phyloP scores from a whole-genome alignment of 2,797 vertebrate species.

The Acrocephalus scirpaceus region DNA sequence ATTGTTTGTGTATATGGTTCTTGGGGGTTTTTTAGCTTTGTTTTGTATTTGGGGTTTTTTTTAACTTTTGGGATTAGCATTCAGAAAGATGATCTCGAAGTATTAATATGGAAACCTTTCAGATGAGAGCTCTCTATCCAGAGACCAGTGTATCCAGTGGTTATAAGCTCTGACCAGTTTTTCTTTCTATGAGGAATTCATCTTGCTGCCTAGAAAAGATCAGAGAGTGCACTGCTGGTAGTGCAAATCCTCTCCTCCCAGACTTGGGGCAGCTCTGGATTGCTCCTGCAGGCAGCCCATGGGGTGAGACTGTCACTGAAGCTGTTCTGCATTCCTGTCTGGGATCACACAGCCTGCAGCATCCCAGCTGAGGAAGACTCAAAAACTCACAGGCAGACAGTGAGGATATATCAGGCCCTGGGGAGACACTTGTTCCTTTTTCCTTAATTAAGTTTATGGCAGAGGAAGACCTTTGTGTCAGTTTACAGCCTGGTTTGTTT shows the following conservation, averaged over 20 bases:
- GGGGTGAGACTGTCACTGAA: background rate
- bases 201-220: background rate
- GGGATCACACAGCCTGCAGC: background rate
- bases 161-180: background rate
- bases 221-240: background rate
- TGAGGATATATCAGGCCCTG: fast-evolving
- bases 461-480: background rate
- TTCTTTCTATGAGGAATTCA: background rate
- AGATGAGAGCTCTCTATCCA: background rate
- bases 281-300: background rate
- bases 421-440: background rate
- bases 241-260: background rate
- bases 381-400: background rate
- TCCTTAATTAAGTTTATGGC: background rate
- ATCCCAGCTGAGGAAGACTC: background rate
- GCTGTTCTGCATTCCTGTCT: background rate
- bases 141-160: background rate
- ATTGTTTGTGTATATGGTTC: background rate
- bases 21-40: background rate
- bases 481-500: background rate
- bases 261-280: background rate
- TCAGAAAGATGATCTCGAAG: background rate
- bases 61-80: background rate
- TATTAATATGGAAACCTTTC: background rate
- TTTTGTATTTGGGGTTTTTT: background rate